Conservation (phyloP, 2,797 vertebrate genomes). For the Gymnothorax javanicus region DNA sequence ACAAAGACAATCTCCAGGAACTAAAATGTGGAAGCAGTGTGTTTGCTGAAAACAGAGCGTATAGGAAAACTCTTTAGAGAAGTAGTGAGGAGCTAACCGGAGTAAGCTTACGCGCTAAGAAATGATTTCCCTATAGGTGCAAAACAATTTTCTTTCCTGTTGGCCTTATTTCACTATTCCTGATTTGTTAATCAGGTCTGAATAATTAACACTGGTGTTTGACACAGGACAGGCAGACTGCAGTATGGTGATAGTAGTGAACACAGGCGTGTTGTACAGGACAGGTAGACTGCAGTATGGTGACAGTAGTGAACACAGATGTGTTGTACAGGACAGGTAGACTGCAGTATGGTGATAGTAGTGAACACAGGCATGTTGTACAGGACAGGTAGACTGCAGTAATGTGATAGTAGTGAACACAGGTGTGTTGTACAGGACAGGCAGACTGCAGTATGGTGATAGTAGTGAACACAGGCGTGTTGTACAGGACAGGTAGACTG, state of each 20-base stretch:
- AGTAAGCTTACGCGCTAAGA: not conserved
- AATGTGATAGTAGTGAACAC: not conserved
- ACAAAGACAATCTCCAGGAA: slow-evolving; percentile 19
- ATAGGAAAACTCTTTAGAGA: not conserved
- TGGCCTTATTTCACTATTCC: too few relatives aligned
- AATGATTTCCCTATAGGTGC: not conserved
- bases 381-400: not conserved
- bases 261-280: not conserved
- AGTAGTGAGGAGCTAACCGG: not conserved
- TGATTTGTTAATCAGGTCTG: too few relatives aligned
- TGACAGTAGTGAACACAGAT: not conserved
- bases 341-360: not conserved
- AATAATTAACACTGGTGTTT: not conserved
- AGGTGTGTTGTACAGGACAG: not conserved
- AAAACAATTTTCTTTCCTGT: too few relatives aligned
- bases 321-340: not conserved
- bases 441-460: not conserved
- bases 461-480: not conserved
- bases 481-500: not conserved
- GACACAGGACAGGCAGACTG: not conserved
- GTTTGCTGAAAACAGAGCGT: slow-evolving; percentile 17
- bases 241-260: not conserved
- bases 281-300: not conserved
- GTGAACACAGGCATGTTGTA: not conserved
- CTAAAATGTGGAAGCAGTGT: slow-evolving; percentile 10